Percentiles rank a stretch among this genome's conserved stretches.
phyloP scores from a whole-genome alignment of 1,140 invertebrate genomes.

The Rhopalosiphum maidis region DNA sequence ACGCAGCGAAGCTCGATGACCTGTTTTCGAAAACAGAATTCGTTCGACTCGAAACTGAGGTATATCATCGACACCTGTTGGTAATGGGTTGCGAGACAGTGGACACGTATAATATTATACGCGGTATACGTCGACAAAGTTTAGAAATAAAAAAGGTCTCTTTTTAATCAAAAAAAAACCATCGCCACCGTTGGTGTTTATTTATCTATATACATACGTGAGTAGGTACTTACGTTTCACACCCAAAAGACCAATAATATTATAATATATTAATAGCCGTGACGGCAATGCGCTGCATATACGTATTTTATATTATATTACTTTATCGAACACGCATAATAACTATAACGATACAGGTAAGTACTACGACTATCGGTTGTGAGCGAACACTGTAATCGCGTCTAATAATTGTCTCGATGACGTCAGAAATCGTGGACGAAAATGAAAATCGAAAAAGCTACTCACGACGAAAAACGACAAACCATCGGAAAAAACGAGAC shows the following conservation, averaged over 20 bases:
- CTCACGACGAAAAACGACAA: background rate
- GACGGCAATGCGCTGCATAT: background rate
- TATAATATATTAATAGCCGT: background rate
- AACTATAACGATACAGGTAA: no score
- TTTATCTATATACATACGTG: background rate
- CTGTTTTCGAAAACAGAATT: background rate
- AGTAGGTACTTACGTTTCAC: background rate
- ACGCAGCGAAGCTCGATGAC: background rate
- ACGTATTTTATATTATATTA: background rate
- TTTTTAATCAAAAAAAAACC: background rate
- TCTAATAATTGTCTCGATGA: background rate
- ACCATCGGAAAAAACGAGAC: conserved; percentile 12
- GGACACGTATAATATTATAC: background rate
- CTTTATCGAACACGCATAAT: background rate
- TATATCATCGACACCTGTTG: background rate
- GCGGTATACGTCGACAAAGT: background rate
- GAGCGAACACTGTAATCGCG: background rate
- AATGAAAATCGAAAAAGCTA: background rate
- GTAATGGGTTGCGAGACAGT: background rate
- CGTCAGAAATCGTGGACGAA: background rate
- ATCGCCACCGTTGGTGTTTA: background rate
- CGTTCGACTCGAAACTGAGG: background rate
- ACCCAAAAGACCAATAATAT: background rate
- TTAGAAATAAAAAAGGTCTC: background rate
- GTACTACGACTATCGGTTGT: background rate